Conservation (phyloP, 2,888 invertebrate genomes). For the Galeopsomyia nigrocyanea region DNA sequence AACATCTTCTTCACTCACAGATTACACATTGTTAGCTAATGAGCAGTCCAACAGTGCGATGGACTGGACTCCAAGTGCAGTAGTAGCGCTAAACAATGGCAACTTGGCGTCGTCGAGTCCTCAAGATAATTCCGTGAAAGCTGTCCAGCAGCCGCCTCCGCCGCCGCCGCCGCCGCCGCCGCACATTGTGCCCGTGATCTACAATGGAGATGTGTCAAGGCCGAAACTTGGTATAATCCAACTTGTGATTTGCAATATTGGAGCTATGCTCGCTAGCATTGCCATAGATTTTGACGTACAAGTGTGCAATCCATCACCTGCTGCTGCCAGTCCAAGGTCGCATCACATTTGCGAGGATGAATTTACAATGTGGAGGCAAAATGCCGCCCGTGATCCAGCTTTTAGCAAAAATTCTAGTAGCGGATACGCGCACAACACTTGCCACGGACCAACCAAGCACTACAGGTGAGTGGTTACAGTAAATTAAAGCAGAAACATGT, state of each 20-base stretch:
- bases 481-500: not conserved
- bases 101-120: conserved; percentile 1
- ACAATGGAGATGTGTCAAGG: conserved; percentile 79
- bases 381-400: conserved; percentile 10
- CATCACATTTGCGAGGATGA: conserved; percentile 60
- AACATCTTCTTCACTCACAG: conserved; percentile 25
- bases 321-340: conserved; percentile 71
- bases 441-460: conserved; percentile 88
- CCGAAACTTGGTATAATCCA: conserved; percentile 82
- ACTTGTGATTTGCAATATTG: conserved; percentile 90
- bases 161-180: conserved; percentile 63
- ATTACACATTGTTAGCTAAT: conserved; percentile 44
- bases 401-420: conserved; percentile 68
- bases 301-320: conserved; percentile 86
- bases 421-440: conserved; percentile 87
- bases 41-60: conserved; percentile 24
- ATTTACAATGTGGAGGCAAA: conserved; percentile 46
- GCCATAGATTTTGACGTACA: conserved; percentile 94
- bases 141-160: no score
- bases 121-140: conserved; percentile 53
- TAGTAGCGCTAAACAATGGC: not conserved
- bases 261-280: conserved; percentile 90
- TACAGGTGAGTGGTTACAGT: conserved; percentile 69
- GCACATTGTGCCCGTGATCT: conserved; percentile 75
- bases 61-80: conserved; percentile 33